Base-by-base conservation (phyloP, 2,888 invertebrate genomes). In the Xylocampa areola region DNA sequence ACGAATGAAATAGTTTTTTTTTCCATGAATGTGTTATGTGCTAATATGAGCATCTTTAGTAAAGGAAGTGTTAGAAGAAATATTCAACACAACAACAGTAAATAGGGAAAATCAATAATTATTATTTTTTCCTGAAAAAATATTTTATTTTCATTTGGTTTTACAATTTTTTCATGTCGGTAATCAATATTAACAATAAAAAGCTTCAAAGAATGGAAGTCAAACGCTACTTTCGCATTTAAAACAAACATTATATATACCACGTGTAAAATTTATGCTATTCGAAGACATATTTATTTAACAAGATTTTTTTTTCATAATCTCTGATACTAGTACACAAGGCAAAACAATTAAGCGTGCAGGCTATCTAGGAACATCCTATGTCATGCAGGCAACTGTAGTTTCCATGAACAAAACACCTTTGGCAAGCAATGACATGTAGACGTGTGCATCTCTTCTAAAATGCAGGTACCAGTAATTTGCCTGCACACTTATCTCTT, bases 121-220 rank as follows among this genome's bases (percentile, higher is more conserved):
- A 53, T 58, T 54, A 39, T 43, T 47, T 50, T 60, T 36, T 27
- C 19, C 23, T 8, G 2, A 25, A 37, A 58, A 43, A 55, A 35
- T 36, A 19, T 60, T 72, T 73, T 60, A 60, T 73, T 55, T 43
- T 36, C 11, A 35, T 48, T 30, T 40, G n/a, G n/a, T 44, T 40
- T 61, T 47, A 67, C 45, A 67, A 25, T 23, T 32, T 39, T 51
- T 33, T 48, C 6, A 25, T 14, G 6, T 37, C 19, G 13, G n/a
- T n/a, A n/a, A n/a, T 8, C n/a, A 36, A 45, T 43, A 30, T 43
- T 68, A 37, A 65, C 51, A 68, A 36, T 16, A 21, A 33, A 32
- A 29, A 52, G 23, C 30, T 30, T 53, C 43, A 58, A 71, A 68
- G 30, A 39, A 68, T 72, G 65, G 65, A 65, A 73, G 60, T 40